Evolutionary conservation across 2,888 invertebrate genomes (phyloP), one percentile per base, ranked within the genome.

Genomic region (Agrochola circellaris): DNA sequence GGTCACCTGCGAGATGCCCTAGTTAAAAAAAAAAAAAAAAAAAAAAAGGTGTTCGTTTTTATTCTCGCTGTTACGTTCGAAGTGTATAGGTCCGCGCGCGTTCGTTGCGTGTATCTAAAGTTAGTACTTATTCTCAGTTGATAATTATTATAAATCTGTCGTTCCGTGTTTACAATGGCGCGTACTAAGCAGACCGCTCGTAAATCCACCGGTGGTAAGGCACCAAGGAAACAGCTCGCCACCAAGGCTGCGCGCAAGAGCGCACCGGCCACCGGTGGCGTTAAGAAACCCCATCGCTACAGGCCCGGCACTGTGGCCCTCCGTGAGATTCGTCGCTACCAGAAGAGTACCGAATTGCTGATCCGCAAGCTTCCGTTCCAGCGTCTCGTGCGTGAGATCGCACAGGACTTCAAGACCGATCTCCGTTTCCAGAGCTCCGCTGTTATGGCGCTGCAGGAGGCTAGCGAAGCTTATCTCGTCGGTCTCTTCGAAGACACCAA

Each of bases 401-500:
- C 99, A 0, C 98, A 99, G 92, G 98, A 99, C 94, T 99, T 99
- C 85, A 98, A 98, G 94, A 98, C 98, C 87, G 98, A 98, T 96
- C 96, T 79, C 62, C 65, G 77, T 56, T 79, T 79, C 76, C 79
- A 79, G 75, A 85, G 84, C 75, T 98, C 98, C 87, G 98, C 98
- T 62, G 98, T 98, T 81, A 98, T 98, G 98, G 98, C 77, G 48
- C 62, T 97, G 68, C 97, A 98, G 98, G 99, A 99, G 97, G 98
- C 98, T 74, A 98, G 98, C 90, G 99, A 99, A 95, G 98, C 99
- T 30, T 99, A 99, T 94, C 97, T 99, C 87, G 99, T 99, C 83
- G 99, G 99, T 87, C 97, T 99, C 78, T 99, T 99, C 96, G 99
- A 99, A 97, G 99, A 99, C 97, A 99, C 99, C 89, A 99, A 99